Evolutionary conservation across 2,113 vertebrate genomes (phyloP), one percentile per base, ranked within the genome.

Genomic region (Pseudopipra pipra): DNA sequence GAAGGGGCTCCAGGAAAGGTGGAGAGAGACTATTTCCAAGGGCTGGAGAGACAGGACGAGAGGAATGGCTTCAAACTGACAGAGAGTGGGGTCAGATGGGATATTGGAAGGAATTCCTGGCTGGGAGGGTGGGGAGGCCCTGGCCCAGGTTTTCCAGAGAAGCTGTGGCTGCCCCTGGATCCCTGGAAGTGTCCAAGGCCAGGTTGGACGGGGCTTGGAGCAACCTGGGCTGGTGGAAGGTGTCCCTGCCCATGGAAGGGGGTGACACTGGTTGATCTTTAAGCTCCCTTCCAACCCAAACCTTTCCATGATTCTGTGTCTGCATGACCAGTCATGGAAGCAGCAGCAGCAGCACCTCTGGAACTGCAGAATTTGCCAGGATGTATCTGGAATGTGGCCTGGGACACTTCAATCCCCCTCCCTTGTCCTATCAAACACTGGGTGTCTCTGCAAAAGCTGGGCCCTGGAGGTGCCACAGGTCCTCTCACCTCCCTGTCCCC

Each of bases 71-170:
- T 59, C 56, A n/a, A 22, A 59, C 3, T 35, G 22, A 1, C 22
- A 35, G 23, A 59, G 23, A 6, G 22, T 14, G 35, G 62, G 52
- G 61, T 5, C 9, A 14, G 31, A 5, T 28, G 11, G 10, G 37
- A 18, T 22, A 43, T 37, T 8, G 21, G 72, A 27, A 37, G 73
- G 2, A 52, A 27, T 86, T 27, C 0, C 7, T 17, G 35, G 12
- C 16, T 43, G 12, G 0, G 3, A 76, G 44, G 52, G 25, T 51
- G 52, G 41, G 27, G 1, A 54, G 39, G 27, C 0, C 1, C 18
- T 65, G 58, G 49, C 11, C 3, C 20, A 16, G 47, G 27, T 22
- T 41, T 18, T 23, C 43, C 37, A 18, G 46, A 62, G 46, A 0
- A 25, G 56, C 67, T 52, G 56, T 28, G 70, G 51, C n/a, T 85